Evolutionary conservation across 1,140 invertebrate genomes (phyloP), one percentile per base, ranked within the genome.

Genomic region (Centruroides sculpturatus): DNA sequence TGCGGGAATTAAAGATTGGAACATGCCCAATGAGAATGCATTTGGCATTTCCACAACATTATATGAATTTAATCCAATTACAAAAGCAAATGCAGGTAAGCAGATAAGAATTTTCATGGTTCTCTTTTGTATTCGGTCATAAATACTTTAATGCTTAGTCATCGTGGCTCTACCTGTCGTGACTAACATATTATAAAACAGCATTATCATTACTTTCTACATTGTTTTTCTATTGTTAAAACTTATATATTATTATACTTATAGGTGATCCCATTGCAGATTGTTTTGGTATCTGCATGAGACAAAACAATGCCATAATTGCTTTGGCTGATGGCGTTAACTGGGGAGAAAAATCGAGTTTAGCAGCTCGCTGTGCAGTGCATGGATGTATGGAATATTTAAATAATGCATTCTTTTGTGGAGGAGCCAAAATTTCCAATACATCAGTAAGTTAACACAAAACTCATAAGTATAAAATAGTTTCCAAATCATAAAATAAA

Each of bases 301-400:
- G 89, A 50, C 80, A 80, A 53, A 87, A 92, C 73, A 87, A 83
- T 63, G 84, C 85, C 5, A 81, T 92, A 61, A 75, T 94, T 68
- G 84, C 86, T 47, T 78, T 95, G 54, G 92, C 89, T 11, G 91
- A 94, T 79, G 91, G 92, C 48, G 91, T 94, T 0, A 94, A 95
- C 76, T 94, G 91, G 91, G 91, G 91, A 56, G 83, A 88, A 69
- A 89, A 89, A 69, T 87, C 90, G 46, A 81, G 86, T 57, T 76
- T 93, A 58, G 90, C 90, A n/a, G 89, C 89, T 8, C 78, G 88
- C 63, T 89, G 88, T 62, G 91, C 90, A 9, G 80, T 94, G 8
- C 86, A 92, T 69, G 91, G 89, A 9, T 86, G 85, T 67, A 80
- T 94, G 64, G 85, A 92, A 62, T 88, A 89, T 71, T 77, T 94